Evolutionary conservation across 2,888 invertebrate species (phyloP), one percentile per base, ranked within the genome.

Genomic region (Melitaea athalia): DNA sequence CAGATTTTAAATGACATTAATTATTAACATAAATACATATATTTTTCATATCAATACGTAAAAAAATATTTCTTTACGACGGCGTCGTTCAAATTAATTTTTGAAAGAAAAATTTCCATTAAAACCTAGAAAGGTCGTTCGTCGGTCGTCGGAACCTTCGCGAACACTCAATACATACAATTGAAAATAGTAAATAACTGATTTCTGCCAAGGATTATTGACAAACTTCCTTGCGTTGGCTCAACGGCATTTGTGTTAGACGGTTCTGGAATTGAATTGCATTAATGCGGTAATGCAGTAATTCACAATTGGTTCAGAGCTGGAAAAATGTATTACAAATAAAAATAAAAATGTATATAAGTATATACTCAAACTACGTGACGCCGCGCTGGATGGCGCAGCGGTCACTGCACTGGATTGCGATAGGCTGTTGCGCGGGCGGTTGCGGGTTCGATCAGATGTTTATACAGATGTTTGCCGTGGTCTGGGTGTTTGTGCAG

Each of bases 121-220:
- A 15, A 42, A 6, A 42, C 38, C 4, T 15, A 42, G 38, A 42
- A 57, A 57, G 57, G 57, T 57, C 57, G 38, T 57, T n/a, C n/a
- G n/a, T n/a, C n/a, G n/a, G n/a, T n/a, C n/a, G n/a, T n/a, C 42
- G 7, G 6, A 57, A 57, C 57, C 42, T 57, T 57, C 57, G 11
- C 10, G 15, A 42, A 33, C 6, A 5, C 24, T 15, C 10, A 15
- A 33, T 31, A 17, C 24, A 15, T 57, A 33, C 38, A 38, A 38
- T 38, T 38, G 52, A 33, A 12, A 42, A 15, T 59, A 52, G 52
- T 17, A 12, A 42, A 15, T 59, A 52, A 60, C 33, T 14, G 4
- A 65, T 52, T 52, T 14, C 31, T 47, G 6, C 12, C n/a, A 33
- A 61, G 66, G 66, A 62, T n/a, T 55, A 55, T 67, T 67, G 61